These are phyloP conservation scores for Hydropsyche tenuis DNA, from an alignment of 1,140 invertebrate species.

Conservation along the genomic window DNA sequence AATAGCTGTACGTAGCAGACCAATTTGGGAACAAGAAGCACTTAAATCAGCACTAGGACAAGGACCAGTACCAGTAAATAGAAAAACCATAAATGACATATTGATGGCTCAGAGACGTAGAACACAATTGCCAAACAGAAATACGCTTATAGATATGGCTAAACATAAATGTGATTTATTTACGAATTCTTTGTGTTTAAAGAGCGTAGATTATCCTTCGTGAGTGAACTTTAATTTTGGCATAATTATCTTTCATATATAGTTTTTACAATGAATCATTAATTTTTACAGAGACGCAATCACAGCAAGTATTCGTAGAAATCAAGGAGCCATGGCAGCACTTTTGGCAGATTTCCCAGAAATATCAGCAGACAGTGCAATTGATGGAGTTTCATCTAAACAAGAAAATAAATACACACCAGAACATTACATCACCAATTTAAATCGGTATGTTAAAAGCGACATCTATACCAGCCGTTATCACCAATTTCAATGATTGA, in stretches of 20 bases:
- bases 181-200: conserved; percentile 76
- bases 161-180: conserved; percentile 71
- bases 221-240: conserved; percentile 58
- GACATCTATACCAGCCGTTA: conserved; percentile 11
- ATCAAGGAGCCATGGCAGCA: conserved; percentile 72
- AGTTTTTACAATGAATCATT: conserved; percentile 12
- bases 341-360: conserved; percentile 73
- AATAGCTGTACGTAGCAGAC: conserved; percentile 19
- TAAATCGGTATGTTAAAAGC: conserved; percentile 56
- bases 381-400: conserved; percentile 65
- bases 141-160: conserved; percentile 50
- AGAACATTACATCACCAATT: conserved; percentile 65
- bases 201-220: conserved; percentile 78
- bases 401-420: conserved; percentile 67
- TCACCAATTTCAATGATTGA: neutral
- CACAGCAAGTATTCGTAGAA: conserved; percentile 71
- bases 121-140: conserved; percentile 49
- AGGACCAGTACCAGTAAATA: neutral
- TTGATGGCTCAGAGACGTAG: conserved; percentile 54
- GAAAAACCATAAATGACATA: conserved; percentile 20
- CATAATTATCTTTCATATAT: conserved; percentile 1
- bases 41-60: neutral
- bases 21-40: conserved; percentile 22
- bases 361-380: conserved; percentile 59
- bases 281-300: conserved; percentile 75